Evolutionary conservation across 2,888 invertebrate genomes (phyloP), one percentile per base, ranked within the genome.

Genomic region (Troides oblongomaculatus): DNA sequence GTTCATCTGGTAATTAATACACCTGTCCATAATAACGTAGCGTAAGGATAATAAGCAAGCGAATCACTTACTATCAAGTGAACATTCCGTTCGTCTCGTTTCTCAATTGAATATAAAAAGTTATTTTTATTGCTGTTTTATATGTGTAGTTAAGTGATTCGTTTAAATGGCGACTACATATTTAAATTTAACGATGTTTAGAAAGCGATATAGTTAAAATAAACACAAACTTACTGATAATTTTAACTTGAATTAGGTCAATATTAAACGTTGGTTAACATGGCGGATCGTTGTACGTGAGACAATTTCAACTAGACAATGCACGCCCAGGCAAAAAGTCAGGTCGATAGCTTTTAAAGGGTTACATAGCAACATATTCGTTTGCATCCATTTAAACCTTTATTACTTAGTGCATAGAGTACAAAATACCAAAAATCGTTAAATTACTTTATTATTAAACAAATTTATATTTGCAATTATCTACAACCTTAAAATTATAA

Each of bases 281-380:
- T 58, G 62, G 69, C 62, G 30, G 61, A 30, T 46, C 30, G 65
- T 58, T 58, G 58, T 62, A 66, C 69, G 69, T 69, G 69, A 69
- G 69, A 69, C 69, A 69, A 69, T 69, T 69, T 69, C 65, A 65
- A 69, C 62, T 69, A 69, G 69, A 69, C 65, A 66, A 69, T 69
- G 65, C 65, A 64, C 61, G 61, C 59, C 66, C 63, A 60, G 57
- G 66, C 62, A 63, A 66, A 68, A 57, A 66, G 63, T 25, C 66
- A 70, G 70, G 62, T 66, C 70, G 66, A 63, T 66, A 70, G 62
- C 66, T 63, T 70, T 70, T 63, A 63, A 70, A 66, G 70, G 70
- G 66, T 66, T 70, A 63, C 21, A 36, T n/a, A 18, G 10, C 63
- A 66, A 70, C 18, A 8, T 60, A 50, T 43, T n/a, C 7, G 18